These are phyloP conservation scores for Phoebastria nigripes DNA, from an alignment of 2,797 vertebrate genomes.

Conservation along the genomic window DNA sequence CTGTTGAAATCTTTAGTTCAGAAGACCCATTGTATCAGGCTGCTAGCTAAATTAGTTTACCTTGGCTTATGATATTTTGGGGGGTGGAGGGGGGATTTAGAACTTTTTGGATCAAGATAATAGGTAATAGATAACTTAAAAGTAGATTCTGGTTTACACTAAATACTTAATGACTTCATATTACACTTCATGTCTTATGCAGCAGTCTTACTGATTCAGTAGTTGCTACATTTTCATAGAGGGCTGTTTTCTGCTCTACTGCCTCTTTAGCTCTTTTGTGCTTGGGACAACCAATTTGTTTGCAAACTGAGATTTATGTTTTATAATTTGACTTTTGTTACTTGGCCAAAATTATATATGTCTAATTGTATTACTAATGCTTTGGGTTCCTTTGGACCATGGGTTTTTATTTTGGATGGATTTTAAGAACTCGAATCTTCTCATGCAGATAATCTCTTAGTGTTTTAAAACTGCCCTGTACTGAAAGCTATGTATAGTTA, in stretches of 20 bases:
- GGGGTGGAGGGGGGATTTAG: not conserved
- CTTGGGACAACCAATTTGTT: not conserved
- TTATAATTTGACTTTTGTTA: not conserved
- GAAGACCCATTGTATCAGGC: slow-evolving; percentile 21
- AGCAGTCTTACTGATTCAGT: not conserved
- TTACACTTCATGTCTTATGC: not conserved
- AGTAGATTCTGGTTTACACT: not conserved
- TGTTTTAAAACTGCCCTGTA: not conserved
- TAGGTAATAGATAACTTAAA: not conserved
- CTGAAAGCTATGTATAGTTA: not conserved
- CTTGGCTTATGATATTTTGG: not conserved
- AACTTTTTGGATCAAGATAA: slow-evolving; percentile 4
- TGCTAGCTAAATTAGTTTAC: not conserved
- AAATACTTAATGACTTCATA: not conserved
- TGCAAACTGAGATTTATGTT: not conserved
- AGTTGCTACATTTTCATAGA: not conserved
- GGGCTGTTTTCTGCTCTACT: not conserved
- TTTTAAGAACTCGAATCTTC: not conserved
- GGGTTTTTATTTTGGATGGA: not conserved
- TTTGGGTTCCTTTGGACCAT: not conserved
- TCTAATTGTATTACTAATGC: not conserved
- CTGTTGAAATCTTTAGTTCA: slow-evolving; percentile 6
- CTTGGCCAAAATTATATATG: not conserved
- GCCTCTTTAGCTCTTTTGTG: not conserved
- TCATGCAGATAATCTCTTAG: not conserved